These are phyloP conservation scores for Eurystomus gularis DNA, from an alignment of 2,113 vertebrate genomes.

Conservation along the genomic window DNA sequence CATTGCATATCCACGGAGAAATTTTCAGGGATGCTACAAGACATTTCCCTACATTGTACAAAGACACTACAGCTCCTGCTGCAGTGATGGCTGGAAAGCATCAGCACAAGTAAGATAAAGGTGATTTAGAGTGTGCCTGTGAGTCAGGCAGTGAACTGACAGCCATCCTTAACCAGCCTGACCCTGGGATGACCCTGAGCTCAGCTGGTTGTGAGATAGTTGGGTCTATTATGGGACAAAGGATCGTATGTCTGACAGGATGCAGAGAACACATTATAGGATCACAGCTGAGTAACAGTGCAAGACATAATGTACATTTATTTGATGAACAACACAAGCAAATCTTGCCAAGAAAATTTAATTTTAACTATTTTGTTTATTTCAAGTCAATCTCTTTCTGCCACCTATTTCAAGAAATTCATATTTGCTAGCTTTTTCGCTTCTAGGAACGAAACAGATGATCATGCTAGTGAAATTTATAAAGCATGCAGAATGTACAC, in stretches of 20 bases:
- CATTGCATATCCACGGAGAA: neutral
- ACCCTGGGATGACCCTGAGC: constrained; percentile 80
- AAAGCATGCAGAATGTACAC: constrained; percentile 28
- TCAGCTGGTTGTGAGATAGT: constrained; percentile 76
- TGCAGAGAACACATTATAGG: constrained; percentile 64
- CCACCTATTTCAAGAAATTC: constrained; percentile 31
- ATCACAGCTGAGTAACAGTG: constrained; percentile 70
- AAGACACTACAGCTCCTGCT: constrained; percentile 39
- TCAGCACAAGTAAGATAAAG: constrained; percentile 75
- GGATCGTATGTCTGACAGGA: constrained; percentile 75
- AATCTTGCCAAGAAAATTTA: constrained; percentile 63
- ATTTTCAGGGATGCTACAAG: constrained; percentile 1
- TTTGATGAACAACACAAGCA: constrained; percentile 59
- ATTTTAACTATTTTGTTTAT: constrained; percentile 66
- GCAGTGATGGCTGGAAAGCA: constrained; percentile 64
- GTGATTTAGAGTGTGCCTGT: constrained; percentile 70
- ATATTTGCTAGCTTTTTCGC: constrained; percentile 25
- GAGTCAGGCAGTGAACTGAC: constrained; percentile 73
- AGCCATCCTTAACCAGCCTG: constrained; percentile 80
- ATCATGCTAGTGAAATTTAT: constrained; percentile 8
- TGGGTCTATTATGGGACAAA: constrained; percentile 70
- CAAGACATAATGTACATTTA: constrained; percentile 50
- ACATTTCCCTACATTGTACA: neutral
- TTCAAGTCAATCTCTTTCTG: constrained; percentile 49
- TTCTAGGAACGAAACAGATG: constrained; percentile 36